Percentiles rank a stretch among this genome's conserved stretches.
Evolutionary conservation across 2,888 invertebrate species (phyloP).

Genomic region (Tortricodes alternella): DNA sequence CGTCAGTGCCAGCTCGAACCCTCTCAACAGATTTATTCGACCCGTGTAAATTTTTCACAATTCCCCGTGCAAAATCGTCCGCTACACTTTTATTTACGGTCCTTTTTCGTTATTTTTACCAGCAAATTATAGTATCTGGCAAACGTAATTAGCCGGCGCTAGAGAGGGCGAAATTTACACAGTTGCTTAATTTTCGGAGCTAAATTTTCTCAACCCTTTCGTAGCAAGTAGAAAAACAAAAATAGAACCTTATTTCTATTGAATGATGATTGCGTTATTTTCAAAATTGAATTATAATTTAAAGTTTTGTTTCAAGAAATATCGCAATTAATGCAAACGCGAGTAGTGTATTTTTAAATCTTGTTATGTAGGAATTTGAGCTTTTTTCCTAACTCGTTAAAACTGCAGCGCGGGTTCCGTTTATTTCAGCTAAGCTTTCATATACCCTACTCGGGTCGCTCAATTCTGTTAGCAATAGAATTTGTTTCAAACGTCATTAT

Average conservation of each 20-base stretch:
- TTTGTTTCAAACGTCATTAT: too few species aligned
- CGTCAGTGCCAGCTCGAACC: constrained; percentile 30
- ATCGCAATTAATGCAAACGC: too few species aligned
- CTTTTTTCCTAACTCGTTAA: too few species aligned
- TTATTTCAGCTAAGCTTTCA: too few species aligned
- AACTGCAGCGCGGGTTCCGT: too few species aligned
- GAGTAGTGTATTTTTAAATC: too few species aligned
- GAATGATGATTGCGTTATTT: constrained; percentile 1
- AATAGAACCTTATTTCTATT: constrained; percentile 6
- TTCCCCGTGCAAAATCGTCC: constrained; percentile 14
- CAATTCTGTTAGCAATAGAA: too few species aligned
- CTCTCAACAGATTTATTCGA: constrained; percentile 40
- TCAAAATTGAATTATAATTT: background rate
- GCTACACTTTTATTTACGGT: constrained; percentile 24
- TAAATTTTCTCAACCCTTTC: constrained; percentile 15
- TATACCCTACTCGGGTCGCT: too few species aligned
- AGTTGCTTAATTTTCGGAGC: constrained; percentile 25
- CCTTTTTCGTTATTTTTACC: constrained; percentile 16
- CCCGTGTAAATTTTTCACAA: constrained; percentile 29
- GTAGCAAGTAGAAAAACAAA: constrained; percentile 9
- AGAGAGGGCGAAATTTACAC: constrained; percentile 20
- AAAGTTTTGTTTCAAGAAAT: too few species aligned
- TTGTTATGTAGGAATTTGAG: too few species aligned
- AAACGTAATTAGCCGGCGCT: constrained; percentile 26
- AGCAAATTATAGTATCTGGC: constrained; percentile 13